These are phyloP conservation scores for Chromobotia macracanthus DNA, from an alignment of 2,797 vertebrate species.

Conservation along the genomic window DNA sequence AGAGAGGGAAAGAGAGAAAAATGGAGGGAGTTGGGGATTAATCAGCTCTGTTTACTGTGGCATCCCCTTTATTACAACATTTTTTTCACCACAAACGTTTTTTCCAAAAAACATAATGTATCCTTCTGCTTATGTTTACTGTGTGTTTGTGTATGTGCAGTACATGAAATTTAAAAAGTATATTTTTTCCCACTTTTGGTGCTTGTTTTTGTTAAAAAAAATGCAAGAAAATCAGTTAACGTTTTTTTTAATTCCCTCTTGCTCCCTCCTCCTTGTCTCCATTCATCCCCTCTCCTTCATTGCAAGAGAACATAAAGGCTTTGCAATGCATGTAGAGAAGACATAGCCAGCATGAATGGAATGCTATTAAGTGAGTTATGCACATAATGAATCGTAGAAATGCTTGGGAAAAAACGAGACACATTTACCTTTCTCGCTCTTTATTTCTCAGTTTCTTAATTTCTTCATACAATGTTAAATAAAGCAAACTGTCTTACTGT, in stretches of 20 bases:
- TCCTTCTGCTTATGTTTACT: constrained; percentile 42
- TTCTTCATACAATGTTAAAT: neutral
- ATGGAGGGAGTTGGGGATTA: constrained; percentile 80
- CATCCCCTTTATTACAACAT: constrained; percentile 78
- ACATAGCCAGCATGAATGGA: constrained; percentile 75
- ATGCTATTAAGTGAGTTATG: constrained; percentile 81
- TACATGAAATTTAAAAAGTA: constrained; percentile 2
- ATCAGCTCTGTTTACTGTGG: constrained; percentile 83
- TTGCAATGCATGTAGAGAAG: constrained; percentile 74
- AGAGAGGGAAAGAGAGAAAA: constrained; percentile 22
- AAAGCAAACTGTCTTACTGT: neutral
- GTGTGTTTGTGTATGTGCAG: neutral
- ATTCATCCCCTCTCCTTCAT: constrained; percentile 63
- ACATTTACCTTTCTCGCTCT: constrained; percentile 71
- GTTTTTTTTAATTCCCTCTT: constrained; percentile 54
- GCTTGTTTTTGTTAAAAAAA: constrained; percentile 46
- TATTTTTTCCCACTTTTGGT: neutral
- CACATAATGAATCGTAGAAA: constrained; percentile 79
- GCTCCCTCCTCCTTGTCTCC: constrained; percentile 56
- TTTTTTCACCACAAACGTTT: constrained; percentile 65
- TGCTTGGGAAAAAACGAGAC: constrained; percentile 76
- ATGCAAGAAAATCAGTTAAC: constrained; percentile 60
- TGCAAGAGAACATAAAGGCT: constrained; percentile 70
- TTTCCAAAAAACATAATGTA: constrained; percentile 63
- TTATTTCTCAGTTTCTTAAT: neutral